phyloP scores from a whole-genome alignment of 2,888 invertebrate genomes.

The Chloroclysta siterata region DNA sequence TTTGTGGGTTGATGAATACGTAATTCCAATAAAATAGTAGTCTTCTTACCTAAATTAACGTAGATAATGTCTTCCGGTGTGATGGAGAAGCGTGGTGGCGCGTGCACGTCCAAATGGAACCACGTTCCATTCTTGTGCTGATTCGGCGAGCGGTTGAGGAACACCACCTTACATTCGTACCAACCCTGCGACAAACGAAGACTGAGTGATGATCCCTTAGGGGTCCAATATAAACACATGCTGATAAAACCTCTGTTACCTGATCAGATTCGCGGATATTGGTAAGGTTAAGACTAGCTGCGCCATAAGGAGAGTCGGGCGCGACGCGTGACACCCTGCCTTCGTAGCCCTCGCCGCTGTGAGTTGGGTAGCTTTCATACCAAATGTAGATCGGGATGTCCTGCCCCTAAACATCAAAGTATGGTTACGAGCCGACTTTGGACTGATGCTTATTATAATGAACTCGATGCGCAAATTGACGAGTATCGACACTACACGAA shows the following conservation, averaged over 20 bases:
- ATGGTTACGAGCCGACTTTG: slow-evolving; percentile 46
- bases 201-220: neutral
- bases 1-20: neutral
- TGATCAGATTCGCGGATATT: slow-evolving; percentile 95
- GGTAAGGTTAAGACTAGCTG: slow-evolving; percentile 97
- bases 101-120: slow-evolving; percentile 99
- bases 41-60: slow-evolving; percentile 90
- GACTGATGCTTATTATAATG: slow-evolving; percentile 58
- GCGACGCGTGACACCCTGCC: slow-evolving; percentile 95
- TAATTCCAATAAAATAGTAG: neutral
- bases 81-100: slow-evolving; percentile 97
- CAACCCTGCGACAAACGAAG: slow-evolving; percentile 86
- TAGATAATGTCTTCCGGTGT: slow-evolving; percentile 98
- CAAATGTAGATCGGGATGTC: slow-evolving; percentile 99
- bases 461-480: slow-evolving; percentile 44
- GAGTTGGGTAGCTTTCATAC: slow-evolving; percentile 99
- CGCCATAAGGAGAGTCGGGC: slow-evolving; percentile 94
- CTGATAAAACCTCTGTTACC: slow-evolving; percentile 63
- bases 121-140: slow-evolving; percentile 97
- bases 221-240: neutral
- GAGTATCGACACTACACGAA: slow-evolving; percentile 49
- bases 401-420: slow-evolving; percentile 90
- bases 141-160: slow-evolving; percentile 96
- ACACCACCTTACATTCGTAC: slow-evolving; percentile 98
- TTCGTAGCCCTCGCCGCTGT: slow-evolving; percentile 97